phyloP scores from a whole-genome alignment of 2,113 vertebrate species.

The Clinocottus analis region DNA sequence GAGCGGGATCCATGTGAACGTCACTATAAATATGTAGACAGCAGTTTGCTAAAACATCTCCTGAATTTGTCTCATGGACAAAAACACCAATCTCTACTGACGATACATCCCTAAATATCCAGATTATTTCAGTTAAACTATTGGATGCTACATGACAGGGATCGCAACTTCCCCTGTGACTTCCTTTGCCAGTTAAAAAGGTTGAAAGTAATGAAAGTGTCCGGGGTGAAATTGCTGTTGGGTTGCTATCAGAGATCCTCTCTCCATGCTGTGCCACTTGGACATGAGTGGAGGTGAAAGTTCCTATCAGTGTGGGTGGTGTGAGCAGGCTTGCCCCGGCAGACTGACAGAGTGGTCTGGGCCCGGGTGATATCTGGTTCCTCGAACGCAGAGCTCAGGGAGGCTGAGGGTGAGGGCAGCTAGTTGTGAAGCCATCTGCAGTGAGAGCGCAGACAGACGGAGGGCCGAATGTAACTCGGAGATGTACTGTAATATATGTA shows the following conservation, averaged over 20 bases:
- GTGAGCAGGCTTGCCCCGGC: slow-evolving; percentile 70
- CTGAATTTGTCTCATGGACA: slow-evolving; percentile 26
- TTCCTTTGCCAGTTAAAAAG: slow-evolving; percentile 47
- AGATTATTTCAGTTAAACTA: slow-evolving; percentile 32
- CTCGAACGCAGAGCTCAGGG: slow-evolving; percentile 46
- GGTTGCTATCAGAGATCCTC: slow-evolving; percentile 29
- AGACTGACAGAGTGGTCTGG: slow-evolving; percentile 70
- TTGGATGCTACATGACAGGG: slow-evolving; percentile 8
- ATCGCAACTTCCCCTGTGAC: slow-evolving; percentile 29
- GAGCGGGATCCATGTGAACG: slow-evolving; percentile 26
- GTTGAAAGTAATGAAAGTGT: slow-evolving; percentile 27
- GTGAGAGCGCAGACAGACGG: slow-evolving; percentile 78
- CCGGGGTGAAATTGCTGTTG: slow-evolving; percentile 24
- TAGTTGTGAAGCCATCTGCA: slow-evolving; percentile 82
- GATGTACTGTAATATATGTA: slow-evolving; percentile 59
- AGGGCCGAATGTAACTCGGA: slow-evolving; percentile 65
- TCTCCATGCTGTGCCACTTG: slow-evolving; percentile 46
- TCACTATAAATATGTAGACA: slow-evolving; percentile 17
- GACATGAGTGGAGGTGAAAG: slow-evolving; percentile 65
- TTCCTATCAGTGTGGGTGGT: slow-evolving; percentile 71
- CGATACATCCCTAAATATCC: slow-evolving; percentile 40
- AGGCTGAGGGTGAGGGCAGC: slow-evolving; percentile 68
- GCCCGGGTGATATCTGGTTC: slow-evolving; percentile 66
- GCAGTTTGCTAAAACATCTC: slow-evolving; percentile 33
- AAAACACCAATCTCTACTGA: slow-evolving; percentile 8